A percentile compares a stretch with the other conserved stretches of the same genome.
Evolutionary conservation across 2,113 vertebrate species (phyloP).

Genomic region (Corydoras maculifer): DNA sequence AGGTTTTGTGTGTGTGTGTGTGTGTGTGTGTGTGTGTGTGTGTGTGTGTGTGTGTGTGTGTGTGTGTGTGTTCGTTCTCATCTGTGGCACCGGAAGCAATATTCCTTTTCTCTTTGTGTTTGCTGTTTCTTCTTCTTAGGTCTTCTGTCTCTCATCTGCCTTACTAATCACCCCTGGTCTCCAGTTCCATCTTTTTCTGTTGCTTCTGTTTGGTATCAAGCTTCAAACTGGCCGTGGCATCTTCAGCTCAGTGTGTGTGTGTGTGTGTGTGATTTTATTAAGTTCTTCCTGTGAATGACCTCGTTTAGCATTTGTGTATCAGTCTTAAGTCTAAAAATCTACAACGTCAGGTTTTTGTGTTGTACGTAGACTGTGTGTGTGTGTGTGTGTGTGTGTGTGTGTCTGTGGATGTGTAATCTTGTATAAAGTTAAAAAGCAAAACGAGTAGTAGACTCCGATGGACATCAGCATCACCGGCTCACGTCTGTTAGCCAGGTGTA

Average conservation of each 20-base stretch:
- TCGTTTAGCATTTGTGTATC: too few relatives aligned
- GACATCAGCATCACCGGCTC: conserved; percentile 54
- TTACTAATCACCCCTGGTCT: conserved; percentile 84
- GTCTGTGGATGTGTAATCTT: not conserved
- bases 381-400: too few relatives aligned
- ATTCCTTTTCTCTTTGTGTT: conserved; percentile 47
- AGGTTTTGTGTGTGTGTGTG: not conserved
- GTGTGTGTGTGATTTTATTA: too few relatives aligned
- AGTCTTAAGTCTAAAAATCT: too few relatives aligned
- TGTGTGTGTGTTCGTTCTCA: not conserved
- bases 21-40: conserved; percentile 1
- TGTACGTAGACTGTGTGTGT: too few relatives aligned
- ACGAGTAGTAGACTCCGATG: not conserved
- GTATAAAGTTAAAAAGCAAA: not conserved
- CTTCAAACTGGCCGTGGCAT: conserved; percentile 48
- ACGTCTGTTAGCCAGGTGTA: conserved; percentile 81
- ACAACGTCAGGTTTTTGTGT: too few relatives aligned
- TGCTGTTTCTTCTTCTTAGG: conserved; percentile 81
- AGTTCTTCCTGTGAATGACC: too few relatives aligned
- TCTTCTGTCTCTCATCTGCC: conserved; percentile 91
- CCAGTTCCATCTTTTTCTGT: conserved; percentile 73
- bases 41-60: not conserved
- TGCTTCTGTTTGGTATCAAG: conserved; percentile 56
- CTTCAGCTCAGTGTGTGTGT: conserved; percentile 39
- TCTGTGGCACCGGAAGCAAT: too few relatives aligned